phyloP scores from a whole-genome alignment of 1,140 invertebrate genomes.

The Drosophila tropicalis region DNA sequence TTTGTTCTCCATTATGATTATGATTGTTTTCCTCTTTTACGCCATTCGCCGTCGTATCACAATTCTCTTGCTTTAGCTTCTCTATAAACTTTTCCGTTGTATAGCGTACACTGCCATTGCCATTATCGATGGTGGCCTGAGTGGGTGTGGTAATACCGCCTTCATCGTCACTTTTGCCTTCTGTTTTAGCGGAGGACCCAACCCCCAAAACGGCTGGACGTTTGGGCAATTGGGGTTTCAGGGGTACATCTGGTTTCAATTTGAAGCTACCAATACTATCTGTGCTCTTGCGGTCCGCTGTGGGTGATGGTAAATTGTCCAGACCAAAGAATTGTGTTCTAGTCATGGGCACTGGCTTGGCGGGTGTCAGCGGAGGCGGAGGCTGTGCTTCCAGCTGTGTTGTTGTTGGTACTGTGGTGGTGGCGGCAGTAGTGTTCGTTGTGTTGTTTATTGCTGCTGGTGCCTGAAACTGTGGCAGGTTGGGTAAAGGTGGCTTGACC shows the following conservation, averaged over 20 bases:
- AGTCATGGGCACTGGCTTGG: slow-evolving; percentile 80
- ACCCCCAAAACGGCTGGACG: slow-evolving; percentile 63
- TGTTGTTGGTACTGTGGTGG: slow-evolving; percentile 18
- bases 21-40: slow-evolving; percentile 53
- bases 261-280: slow-evolving; percentile 72
- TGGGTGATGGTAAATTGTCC: slow-evolving; percentile 74
- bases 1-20: slow-evolving; percentile 51
- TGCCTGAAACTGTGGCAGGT: slow-evolving; percentile 64
- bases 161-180: slow-evolving; percentile 75
- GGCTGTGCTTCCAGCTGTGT: slow-evolving; percentile 62
- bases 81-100: slow-evolving; percentile 75
- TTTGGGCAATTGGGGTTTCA: slow-evolving; percentile 75
- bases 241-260: slow-evolving; percentile 78
- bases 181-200: slow-evolving; percentile 26
- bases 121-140: slow-evolving; percentile 59
- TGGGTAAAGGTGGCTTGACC: slow-evolving; percentile 73
- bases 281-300: slow-evolving; percentile 74
- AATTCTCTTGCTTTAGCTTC: slow-evolving; percentile 65
- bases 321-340: slow-evolving; percentile 79
- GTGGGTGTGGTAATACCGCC: slow-evolving; percentile 53
- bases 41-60: slow-evolving; percentile 60
- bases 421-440: slow-evolving; percentile 15
- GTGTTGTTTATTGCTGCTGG: slow-evolving; percentile 27
- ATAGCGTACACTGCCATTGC: slow-evolving; percentile 57
- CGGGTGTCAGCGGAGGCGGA: slow-evolving; percentile 60